Percentiles rank a stretch among this genome's conserved stretches.
Conservation (phyloP, 2,888 invertebrate genomes). For the Anarsia innoxiella region DNA sequence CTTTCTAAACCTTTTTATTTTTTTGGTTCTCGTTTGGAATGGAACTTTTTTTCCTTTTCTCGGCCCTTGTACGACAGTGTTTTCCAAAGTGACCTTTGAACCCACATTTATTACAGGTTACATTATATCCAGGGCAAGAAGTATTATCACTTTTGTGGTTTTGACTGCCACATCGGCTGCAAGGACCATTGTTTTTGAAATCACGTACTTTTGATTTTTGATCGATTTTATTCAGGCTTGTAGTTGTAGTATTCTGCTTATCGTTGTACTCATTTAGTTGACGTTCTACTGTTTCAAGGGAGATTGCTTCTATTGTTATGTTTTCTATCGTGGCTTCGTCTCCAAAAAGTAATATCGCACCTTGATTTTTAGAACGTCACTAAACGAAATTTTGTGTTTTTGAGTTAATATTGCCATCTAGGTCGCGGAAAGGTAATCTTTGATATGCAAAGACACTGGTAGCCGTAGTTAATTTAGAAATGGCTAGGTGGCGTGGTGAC, state of each 20-base stretch:
- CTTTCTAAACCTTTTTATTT: slow-evolving; percentile 1
- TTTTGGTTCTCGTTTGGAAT: neutral
- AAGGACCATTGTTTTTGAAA: neutral
- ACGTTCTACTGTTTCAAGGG: slow-evolving; percentile 18
- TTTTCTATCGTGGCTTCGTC: slow-evolving; percentile 18
- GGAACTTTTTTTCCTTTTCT: slow-evolving; percentile 8
- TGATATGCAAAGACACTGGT: too few species aligned
- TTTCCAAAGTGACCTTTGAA: slow-evolving; percentile 15
- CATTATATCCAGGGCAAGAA: slow-evolving; percentile 9
- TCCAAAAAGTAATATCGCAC: slow-evolving; percentile 14
- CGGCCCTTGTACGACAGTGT: slow-evolving; percentile 12
- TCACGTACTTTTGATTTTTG: neutral
- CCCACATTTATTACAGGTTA: slow-evolving; percentile 14
- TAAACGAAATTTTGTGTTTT: too few species aligned
- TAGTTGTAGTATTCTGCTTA: neutral
- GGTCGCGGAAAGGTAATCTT: too few species aligned
- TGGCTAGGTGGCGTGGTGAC: too few species aligned
- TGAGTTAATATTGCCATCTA: too few species aligned
- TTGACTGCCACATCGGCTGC: slow-evolving; percentile 4
- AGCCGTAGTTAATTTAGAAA: too few species aligned
- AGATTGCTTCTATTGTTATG: slow-evolving; percentile 20
- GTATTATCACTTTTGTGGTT: neutral
- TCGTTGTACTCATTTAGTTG: slow-evolving; percentile 5
- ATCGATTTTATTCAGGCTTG: neutral
- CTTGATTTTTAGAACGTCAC: too few species aligned